Base-by-base conservation (phyloP, 2,888 invertebrate genomes). In the Heliconius aoede region DNA sequence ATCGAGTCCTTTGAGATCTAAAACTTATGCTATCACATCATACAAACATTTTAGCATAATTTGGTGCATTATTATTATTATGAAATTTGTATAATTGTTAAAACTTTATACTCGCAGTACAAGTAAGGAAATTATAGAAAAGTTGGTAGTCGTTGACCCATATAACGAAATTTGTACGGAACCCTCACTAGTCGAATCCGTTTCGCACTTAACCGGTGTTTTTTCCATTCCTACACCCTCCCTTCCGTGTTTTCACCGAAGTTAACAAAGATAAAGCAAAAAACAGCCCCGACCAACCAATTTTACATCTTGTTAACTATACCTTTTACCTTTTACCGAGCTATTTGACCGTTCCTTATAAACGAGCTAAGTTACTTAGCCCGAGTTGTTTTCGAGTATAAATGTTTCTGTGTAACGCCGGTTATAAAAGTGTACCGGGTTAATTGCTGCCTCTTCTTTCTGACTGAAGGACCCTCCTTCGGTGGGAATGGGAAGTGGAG, bases 261-360 rank as follows among this genome's bases (percentile, higher is more conserved):
- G 1, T 24, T 8, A 30, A 55, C 51, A 2, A n/a, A 58, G 55
- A 71, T 55, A 58, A 30, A 71, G 30, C 36, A 24, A 60, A 55
- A 71, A 55, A 36, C 80, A 28, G 15, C 24, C 55, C 26, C 67
- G 15, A 32, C 67, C 65, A 30, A 60, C 46, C 71, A 83, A 84
- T 84, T 85, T 84, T 86, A 83, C 81, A 78, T 80, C 84, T 85
- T 86, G 85, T 88, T 87, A 87, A 88, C 85, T 87, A 82, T 80
- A 83, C 83, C 85, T 77, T 85, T 89, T 88, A 87, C 85, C 87
- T 88, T 87, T 90, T 90, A 89, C 84, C 85, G 82, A 84, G 84
- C 86, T 81, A 86, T 89, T 90, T 81, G 83, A 84, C 82, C 84
- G 76, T 82, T 77, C 80, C 77, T 81, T 81, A 74, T 80, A 80